Conservation (phyloP, 2,113 vertebrate genomes). For the Galbula dea region DNA sequence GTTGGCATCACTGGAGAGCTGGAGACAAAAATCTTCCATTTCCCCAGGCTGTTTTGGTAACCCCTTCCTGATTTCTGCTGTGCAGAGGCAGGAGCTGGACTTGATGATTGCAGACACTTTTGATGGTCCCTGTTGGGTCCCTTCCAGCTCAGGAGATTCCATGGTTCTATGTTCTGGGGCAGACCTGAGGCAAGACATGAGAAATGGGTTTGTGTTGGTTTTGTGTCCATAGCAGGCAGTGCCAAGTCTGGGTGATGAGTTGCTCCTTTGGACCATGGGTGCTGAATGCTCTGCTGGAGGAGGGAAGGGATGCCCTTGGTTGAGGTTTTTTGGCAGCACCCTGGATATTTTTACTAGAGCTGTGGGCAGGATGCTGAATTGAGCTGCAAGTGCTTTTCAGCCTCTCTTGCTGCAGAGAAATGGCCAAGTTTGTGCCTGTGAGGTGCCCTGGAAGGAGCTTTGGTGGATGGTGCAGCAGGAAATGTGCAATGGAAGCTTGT, state of each 20-base stretch:
- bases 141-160: no score
- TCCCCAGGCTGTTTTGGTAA: not conserved
- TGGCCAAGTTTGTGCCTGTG: accelerated
- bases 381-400: not conserved
- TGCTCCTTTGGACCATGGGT: accelerated
- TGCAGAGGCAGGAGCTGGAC: no score
- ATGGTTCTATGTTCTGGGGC: not conserved
- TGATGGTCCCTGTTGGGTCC: no score
- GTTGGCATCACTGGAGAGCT: not conserved
- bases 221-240: accelerated
- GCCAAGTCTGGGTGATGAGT: accelerated
- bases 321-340: not conserved
- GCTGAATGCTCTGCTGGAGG: not conserved
- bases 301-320: not conserved
- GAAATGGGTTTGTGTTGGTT: not conserved
- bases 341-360: not conserved
- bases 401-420: not conserved
- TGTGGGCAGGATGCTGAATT: not conserved
- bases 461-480: accelerated
- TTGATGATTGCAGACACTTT: no score
- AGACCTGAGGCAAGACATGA: accelerated
- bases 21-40: not conserved
- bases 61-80: not conserved
- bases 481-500: accelerated
- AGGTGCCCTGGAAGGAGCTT: not conserved